These are phyloP conservation scores for Coryphaenoides rupestris DNA, from an alignment of 2,113 vertebrate species.

Conservation along the genomic window DNA sequence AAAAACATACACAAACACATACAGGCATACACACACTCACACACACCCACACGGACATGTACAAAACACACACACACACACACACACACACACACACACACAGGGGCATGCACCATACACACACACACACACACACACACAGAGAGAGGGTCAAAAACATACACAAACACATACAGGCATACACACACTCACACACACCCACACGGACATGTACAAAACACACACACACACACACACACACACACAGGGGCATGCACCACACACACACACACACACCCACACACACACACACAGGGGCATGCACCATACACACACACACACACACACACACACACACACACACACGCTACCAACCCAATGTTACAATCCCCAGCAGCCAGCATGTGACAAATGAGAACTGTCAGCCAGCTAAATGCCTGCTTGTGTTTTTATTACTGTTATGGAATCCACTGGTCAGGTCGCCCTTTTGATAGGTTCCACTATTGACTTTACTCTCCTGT, in stretches of 20 bases:
- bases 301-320: not conserved
- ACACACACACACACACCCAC: not conserved
- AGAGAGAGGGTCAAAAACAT: not conserved
- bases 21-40: too few species aligned
- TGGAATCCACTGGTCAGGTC: slow-evolving; percentile 14
- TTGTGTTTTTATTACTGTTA: slow-evolving; percentile 62
- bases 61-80: too few species aligned
- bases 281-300: not conserved
- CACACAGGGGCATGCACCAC: not conserved
- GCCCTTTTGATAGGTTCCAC: slow-evolving; percentile 21
- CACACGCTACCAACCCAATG: not conserved
- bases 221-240: slow-evolving; percentile 14
- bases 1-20: too few species aligned
- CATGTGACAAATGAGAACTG: slow-evolving; percentile 65
- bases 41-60: not conserved
- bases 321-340: too few species aligned
- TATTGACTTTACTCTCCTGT: slow-evolving; percentile 13
- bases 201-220: slow-evolving; percentile 6
- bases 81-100: too few species aligned
- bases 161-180: too few species aligned
- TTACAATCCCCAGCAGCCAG: slow-evolving; percentile 16
- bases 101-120: too few species aligned
- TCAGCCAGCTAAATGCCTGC: slow-evolving; percentile 58
- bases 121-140: not conserved
- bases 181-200: too few species aligned